Evolutionary conservation across 1,140 invertebrate genomes (phyloP).

Genomic region (Hycleus cichorii): DNA sequence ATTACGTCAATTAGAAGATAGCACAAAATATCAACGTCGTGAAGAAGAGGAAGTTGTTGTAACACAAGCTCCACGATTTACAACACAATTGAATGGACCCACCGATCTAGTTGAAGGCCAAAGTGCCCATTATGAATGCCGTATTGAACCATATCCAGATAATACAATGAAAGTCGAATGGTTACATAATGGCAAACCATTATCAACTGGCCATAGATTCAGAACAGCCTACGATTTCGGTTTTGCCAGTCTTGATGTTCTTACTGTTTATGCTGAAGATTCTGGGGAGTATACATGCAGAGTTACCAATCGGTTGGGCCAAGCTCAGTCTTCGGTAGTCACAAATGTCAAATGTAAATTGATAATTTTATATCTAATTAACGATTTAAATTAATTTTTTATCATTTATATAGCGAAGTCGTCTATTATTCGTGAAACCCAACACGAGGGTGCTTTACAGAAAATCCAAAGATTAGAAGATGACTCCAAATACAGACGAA

Average conservation of each 20-base stretch:
- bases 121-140: slow-evolving; percentile 92
- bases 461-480: slow-evolving; percentile 91
- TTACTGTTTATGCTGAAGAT: slow-evolving; percentile 89
- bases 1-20: slow-evolving; percentile 79
- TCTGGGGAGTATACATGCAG: slow-evolving; percentile 86
- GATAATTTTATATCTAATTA: too few relatives aligned
- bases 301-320: slow-evolving; percentile 80
- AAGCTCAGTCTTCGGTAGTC: slow-evolving; percentile 70
- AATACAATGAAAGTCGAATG: slow-evolving; percentile 88
- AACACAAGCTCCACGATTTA: slow-evolving; percentile 77
- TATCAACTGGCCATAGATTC: slow-evolving; percentile 87
- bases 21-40: slow-evolving; percentile 65
- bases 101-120: slow-evolving; percentile 74
- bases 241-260: slow-evolving; percentile 86
- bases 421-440: slow-evolving; percentile 85
- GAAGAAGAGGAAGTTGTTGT: slow-evolving; percentile 76
- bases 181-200: slow-evolving; percentile 87
- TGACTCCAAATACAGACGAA: slow-evolving; percentile 67
- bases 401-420: slow-evolving; percentile 57
- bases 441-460: slow-evolving; percentile 87
- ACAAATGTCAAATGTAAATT: slow-evolving; percentile 75
- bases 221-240: slow-evolving; percentile 92
- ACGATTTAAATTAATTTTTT: neutral
- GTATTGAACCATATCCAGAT: slow-evolving; percentile 93
- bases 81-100: slow-evolving; percentile 78